Percentiles rank a stretch among this genome's conserved stretches.
phyloP scores from a whole-genome alignment of 2,888 invertebrate genomes.

The Mayetiola destructor region DNA sequence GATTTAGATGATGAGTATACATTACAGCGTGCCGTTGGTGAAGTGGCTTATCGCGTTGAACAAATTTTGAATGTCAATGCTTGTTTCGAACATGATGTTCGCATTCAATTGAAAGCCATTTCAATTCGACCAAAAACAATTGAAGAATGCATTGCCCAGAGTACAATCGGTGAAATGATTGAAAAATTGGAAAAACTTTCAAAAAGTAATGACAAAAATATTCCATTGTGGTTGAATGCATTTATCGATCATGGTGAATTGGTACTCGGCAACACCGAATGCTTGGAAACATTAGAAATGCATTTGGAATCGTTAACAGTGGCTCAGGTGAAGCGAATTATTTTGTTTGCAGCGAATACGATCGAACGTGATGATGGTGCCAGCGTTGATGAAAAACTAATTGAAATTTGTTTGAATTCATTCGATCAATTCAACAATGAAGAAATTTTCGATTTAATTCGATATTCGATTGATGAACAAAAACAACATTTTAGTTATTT shows the following conservation, averaged over 20 bases:
- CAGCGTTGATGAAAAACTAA: conserved; percentile 7
- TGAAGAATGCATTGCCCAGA: conserved; percentile 21
- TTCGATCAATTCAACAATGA: background rate
- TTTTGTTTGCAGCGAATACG: background rate
- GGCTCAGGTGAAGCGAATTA: background rate
- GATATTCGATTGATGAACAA: background rate
- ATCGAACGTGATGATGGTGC: background rate
- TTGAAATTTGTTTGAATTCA: background rate
- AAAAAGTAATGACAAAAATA: background rate
- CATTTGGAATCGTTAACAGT: conserved; percentile 17
- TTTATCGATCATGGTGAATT: conserved; percentile 23
- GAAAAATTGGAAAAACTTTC: conserved; percentile 22
- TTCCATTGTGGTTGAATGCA: conserved; percentile 22
- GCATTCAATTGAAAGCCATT: conserved; percentile 23
- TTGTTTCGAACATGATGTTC: conserved; percentile 24
- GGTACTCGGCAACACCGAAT: conserved; percentile 26
- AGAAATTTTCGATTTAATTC: conserved; percentile 1
- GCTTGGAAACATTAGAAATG: conserved; percentile 23
- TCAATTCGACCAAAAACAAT: conserved; percentile 25
- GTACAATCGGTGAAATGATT: conserved; percentile 26
- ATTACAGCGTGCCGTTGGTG: conserved; percentile 26
- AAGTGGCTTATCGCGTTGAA: conserved; percentile 23
- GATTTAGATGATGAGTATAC: conserved; percentile 22
- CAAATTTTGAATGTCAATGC: conserved; percentile 23
- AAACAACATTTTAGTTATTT: background rate